Base-by-base conservation (phyloP, 2,113 vertebrate genomes). In the Leucosticte australis region DNA sequence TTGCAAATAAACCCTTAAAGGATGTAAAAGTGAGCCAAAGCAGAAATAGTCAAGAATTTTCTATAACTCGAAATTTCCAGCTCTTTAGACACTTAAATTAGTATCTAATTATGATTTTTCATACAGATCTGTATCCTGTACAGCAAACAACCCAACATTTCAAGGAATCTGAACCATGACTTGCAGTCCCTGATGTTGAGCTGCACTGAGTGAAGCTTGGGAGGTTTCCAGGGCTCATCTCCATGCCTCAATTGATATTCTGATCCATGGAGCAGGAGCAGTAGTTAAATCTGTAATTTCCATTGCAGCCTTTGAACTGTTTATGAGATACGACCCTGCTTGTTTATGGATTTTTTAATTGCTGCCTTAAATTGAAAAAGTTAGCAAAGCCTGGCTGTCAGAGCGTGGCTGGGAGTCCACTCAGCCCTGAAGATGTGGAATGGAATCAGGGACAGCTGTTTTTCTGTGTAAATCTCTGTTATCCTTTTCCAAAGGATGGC, bases 261-360 rank as follows among this genome's bases (percentile, higher is more conserved):
- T 49, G 53, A 77, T 68, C 57, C 87, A 37, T 1, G 13, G 7
- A 55, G 55, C 15, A 77, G 13, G 31, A 21, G 47, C 35, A 89
- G 74, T 13, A 76, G n/a, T 73, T 95, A 89, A 64, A 92, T 68
- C 46, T 71, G 53, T 7, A 79, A 87, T 87, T 91, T 91, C 83
- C 87, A 76, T 4, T 62, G 50, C 84, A 87, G 75, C 53, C 67
- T 91, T 94, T 89, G 89, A 95, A 94, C 52, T 60, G 35, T 57
- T 92, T 83, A 79, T 64, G 47, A 78, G 76, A 47, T 53, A 44
- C 1, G 19, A 76, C n/a, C 69, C 47, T 84, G 53, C 47, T 76
- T 94, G 77, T 82, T 92, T 84, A 87, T 41, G 62, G 87, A 52
- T 56, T 87, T 71, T 87, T 87, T 69, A 91, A 85, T 79, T 94